Evolutionary conservation across 2,888 invertebrate genomes (phyloP), one percentile per base, ranked within the genome.

Genomic region (Mycalesis mineus): DNA sequence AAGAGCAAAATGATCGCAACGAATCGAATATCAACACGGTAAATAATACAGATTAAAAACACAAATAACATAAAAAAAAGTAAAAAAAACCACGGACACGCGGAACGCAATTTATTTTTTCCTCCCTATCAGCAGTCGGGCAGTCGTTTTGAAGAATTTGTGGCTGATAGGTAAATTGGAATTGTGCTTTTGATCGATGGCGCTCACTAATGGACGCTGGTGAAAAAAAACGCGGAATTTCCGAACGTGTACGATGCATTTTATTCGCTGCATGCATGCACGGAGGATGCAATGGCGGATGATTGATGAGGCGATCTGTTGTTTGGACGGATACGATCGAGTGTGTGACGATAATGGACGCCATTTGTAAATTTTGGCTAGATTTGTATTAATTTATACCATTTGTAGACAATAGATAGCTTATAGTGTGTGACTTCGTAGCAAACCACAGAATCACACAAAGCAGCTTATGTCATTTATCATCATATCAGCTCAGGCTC

Each of bases 121-220:
- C 80, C 51, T 80, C 80, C 78, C 65, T 78, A 74, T 74, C 72
- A 28, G 37, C 49, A 72, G 72, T 57, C 50, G 39, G 33, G 51
- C 57, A 79, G 78, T 78, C 77, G 79, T 78, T 81, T 81, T 82
- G 81, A 84, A 81, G 86, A 83, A 86, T 86, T 85, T 85, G 86
- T 85, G 84, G 84, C 75, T 75, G 80, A 78, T 76, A 80, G 85
- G 87, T 85, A 86, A 88, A 87, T 86, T 88, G 87, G 82, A 81
- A 83, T 82, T 77, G 84, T 78, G 77, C 74, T 71, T 80, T 80
- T 84, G 86, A 87, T 85, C 80, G 84, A 86, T 87, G 80, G 66
- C 62, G 60, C 53, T 57, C 60, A 63, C 68, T 69, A 68, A 69
- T 69, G 68, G 69, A 59, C 55, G 61, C 49, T 28, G 63, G 60